Base-by-base conservation (phyloP, 1,140 invertebrate species). In the Lepidurus couesii region DNA sequence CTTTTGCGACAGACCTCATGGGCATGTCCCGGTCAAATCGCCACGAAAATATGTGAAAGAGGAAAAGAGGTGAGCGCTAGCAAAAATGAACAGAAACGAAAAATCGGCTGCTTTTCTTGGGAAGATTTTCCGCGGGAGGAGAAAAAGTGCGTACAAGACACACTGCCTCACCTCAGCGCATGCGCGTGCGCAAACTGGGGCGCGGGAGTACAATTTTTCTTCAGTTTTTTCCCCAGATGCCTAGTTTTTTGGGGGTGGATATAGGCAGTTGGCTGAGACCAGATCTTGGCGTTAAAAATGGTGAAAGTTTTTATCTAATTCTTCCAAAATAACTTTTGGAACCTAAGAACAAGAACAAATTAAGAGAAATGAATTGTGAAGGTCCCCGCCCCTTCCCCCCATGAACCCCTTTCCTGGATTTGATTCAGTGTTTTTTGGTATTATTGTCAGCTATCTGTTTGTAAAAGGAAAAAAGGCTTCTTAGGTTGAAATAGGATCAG, bases 31-130 rank as follows among this genome's bases (percentile, higher is more conserved):
- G 75, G 73, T 75, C 43, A 34, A 65, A 65, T 65, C 65, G 78
- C 16, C 78, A 79, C 73, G 78, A 79, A 34, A 75, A 74, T 44
- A 79, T 79, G 78, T 79, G 75, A 79, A 74, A 79, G 53, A 65
- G 21, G n/a, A 21, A 13, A 13, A 65, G 53, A 65, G 53, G 53
- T 65, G 53, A 65, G 53, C 21, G 53, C 53, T 65, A 9, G 53
- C 16, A 21, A 65, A 65, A 65, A 65, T 7, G 53, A 21, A 65
- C 16, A 65, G 6, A 65, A 65, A 65, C 1, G n/a, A 21, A 65
- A 65, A 9, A 65, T 13, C 6, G 53, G 21, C 53, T 16, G 53
- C 21, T n/a, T 65, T 65, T 34, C 21, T 65, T 13, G 21, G 53
- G 21, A 47, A 9, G 21, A 65, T 65, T n/a, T 65, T 65, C 16